phyloP scores from a whole-genome alignment of 1,140 invertebrate species.

The Apis cerana region DNA sequence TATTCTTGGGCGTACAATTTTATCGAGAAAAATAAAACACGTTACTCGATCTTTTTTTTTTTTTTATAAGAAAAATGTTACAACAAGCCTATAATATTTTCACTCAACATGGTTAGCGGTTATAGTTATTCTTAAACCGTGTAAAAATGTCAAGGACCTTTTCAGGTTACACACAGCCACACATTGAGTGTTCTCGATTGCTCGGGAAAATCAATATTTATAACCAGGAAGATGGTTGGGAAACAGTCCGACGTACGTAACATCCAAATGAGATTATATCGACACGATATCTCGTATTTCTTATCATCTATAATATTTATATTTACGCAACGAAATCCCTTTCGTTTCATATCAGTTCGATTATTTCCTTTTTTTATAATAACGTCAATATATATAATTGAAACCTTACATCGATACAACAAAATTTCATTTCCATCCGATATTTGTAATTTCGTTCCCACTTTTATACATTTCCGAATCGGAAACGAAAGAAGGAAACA shows the following conservation, averaged over 20 bases:
- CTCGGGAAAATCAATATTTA: constrained; percentile 25
- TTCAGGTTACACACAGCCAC: background rate
- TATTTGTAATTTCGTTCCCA: background rate
- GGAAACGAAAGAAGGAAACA: too few species aligned
- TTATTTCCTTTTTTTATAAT: background rate
- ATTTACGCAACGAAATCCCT: background rate
- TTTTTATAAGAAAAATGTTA: background rate
- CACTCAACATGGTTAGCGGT: background rate
- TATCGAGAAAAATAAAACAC: too few species aligned
- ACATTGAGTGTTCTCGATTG: constrained; percentile 17
- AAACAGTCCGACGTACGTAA: background rate
- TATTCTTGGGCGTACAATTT: too few species aligned
- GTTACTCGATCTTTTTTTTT: too few species aligned
- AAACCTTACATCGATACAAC: background rate
- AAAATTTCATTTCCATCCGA: background rate
- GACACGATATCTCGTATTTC: background rate
- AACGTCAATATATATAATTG: background rate
- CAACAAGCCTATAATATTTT: background rate
- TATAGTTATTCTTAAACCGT: background rate
- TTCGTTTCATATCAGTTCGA: background rate
- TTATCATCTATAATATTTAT: background rate
- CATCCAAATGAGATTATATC: background rate
- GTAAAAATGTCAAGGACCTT: constrained; percentile 1
- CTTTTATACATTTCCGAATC: background rate
- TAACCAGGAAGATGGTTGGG: background rate